Conservation (phyloP, 2,797 vertebrate species). For the Euthynnus affinis region DNA sequence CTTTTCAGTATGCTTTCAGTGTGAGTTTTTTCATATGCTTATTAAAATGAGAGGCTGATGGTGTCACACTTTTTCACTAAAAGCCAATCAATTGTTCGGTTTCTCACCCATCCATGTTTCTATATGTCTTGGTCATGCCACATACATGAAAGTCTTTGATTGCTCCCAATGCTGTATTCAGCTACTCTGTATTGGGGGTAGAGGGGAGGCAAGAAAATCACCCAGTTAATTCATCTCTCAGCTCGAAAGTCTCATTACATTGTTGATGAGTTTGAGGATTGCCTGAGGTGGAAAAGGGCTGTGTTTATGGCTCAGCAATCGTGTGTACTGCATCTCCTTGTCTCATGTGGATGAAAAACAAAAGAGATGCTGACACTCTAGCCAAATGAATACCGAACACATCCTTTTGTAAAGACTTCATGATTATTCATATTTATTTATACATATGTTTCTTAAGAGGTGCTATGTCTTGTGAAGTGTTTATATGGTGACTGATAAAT, state of each 20-base stretch:
- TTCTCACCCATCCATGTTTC: conserved; percentile 32
- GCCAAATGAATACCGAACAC: conserved; percentile 73
- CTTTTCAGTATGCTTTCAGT: conserved; percentile 1
- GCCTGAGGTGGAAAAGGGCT: conserved; percentile 76
- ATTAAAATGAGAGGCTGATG: conserved; percentile 48
- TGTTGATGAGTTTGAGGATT: conserved; percentile 86
- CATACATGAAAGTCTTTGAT: conserved; percentile 60
- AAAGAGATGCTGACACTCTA: conserved; percentile 72
- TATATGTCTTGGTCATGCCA: conserved; percentile 47
- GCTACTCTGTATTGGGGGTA: conserved; percentile 60
- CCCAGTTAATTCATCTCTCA: conserved; percentile 88
- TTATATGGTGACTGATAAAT: conserved; percentile 69
- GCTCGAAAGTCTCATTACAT: conserved; percentile 86
- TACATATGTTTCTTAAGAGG: conserved; percentile 65
- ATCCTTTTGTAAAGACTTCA: conserved; percentile 68
- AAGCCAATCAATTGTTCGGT: conserved; percentile 48
- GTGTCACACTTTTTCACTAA: conserved; percentile 43
- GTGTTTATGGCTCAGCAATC: conserved; percentile 77
- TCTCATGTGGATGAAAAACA: conserved; percentile 78
- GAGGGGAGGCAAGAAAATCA: conserved; percentile 75
- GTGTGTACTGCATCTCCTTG: conserved; percentile 65
- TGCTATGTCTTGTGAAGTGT: conserved; percentile 47
- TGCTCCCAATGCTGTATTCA: conserved; percentile 64
- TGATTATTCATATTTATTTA: conserved; percentile 76
- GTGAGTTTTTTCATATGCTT: conserved; percentile 8